These are phyloP conservation scores for Saxidomus purpurata DNA, from an alignment of 1,140 invertebrate species.

Conservation along the genomic window DNA sequence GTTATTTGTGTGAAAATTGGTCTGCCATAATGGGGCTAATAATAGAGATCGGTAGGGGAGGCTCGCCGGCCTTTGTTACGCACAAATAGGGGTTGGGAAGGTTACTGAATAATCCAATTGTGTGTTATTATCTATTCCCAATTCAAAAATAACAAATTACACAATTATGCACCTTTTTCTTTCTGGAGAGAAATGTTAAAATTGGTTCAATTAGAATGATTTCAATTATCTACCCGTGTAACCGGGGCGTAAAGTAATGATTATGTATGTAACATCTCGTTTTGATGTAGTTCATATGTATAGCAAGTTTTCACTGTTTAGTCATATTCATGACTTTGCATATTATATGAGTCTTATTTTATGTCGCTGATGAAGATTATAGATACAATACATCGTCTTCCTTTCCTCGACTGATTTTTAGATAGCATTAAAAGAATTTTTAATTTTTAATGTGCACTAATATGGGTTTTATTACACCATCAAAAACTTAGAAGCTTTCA, in stretches of 20 bases:
- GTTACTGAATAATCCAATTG: background rate
- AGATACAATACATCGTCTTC: too few relatives aligned
- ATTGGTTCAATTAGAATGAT: background rate
- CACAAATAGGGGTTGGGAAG: background rate
- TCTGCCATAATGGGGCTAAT: background rate
- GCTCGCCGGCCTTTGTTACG: background rate
- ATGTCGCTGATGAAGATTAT: too few relatives aligned
- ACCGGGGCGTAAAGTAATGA: background rate
- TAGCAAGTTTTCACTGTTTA: too few relatives aligned
- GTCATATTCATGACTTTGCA: too few relatives aligned
- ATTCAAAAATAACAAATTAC: constrained; percentile 11
- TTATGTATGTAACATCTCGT: background rate
- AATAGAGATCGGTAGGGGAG: background rate
- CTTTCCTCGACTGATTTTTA: too few relatives aligned
- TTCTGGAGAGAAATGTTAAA: background rate
- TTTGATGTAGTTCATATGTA: too few relatives aligned
- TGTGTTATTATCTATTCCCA: background rate
- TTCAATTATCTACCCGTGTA: constrained; percentile 4
- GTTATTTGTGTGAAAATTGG: background rate
- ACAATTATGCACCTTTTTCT: background rate
- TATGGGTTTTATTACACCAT: too few relatives aligned
- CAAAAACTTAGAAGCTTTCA: too few relatives aligned
- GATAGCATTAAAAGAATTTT: too few relatives aligned
- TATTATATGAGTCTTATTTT: too few relatives aligned
- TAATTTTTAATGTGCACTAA: too few relatives aligned